These are phyloP conservation scores for Amblyornis subalaris DNA, from an alignment of 2,113 vertebrate species.

Conservation along the genomic window DNA sequence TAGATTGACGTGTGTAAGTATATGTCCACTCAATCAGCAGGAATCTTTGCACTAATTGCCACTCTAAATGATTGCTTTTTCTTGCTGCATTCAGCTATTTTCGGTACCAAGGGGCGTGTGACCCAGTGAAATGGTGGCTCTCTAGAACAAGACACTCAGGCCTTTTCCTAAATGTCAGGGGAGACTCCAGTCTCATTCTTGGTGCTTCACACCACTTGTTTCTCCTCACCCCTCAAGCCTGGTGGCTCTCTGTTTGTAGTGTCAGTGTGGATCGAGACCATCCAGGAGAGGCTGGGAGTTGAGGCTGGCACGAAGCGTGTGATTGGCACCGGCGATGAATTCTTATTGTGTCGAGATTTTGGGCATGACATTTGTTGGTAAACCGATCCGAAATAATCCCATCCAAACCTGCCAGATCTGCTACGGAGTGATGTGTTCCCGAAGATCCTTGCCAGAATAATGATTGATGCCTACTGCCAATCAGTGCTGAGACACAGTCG, in stretches of 20 bases:
- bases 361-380: constrained; percentile 9
- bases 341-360: constrained; percentile 16
- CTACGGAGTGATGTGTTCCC: neutral
- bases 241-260: neutral
- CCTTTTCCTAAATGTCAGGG: neutral
- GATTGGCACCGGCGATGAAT: neutral
- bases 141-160: neutral
- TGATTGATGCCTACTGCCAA: constrained; percentile 44
- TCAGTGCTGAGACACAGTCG: neutral
- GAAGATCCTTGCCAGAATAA: neutral
- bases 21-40: neutral
- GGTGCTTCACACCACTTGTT: neutral
- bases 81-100: neutral
- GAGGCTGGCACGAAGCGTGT: neutral
- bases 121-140: neutral
- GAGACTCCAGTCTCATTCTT: neutral
- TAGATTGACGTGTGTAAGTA: neutral
- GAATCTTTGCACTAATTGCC: neutral
- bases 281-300: neutral
- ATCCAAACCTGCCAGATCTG: neutral
- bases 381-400: neutral
- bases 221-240: neutral
- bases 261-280: neutral
- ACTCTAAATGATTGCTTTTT: neutral
- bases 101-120: neutral